A percentile compares a stretch with the other conserved stretches of the same genome.
Conservation (phyloP, 1,140 invertebrate species). For the Pteromalus puparum region DNA sequence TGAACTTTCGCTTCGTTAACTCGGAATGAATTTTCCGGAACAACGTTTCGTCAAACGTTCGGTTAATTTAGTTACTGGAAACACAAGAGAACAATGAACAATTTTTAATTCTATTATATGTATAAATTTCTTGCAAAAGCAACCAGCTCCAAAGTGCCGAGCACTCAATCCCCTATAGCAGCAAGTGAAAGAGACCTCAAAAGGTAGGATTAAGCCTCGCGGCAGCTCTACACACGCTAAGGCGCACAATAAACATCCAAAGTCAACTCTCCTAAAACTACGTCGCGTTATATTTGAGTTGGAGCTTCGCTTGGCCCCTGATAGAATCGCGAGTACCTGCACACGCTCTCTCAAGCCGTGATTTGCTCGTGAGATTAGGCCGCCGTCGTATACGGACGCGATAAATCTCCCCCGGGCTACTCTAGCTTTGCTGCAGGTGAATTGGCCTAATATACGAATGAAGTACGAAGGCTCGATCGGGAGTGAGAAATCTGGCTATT, state of each 20-base stretch:
- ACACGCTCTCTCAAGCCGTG: background rate
- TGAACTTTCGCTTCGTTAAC: too few species aligned
- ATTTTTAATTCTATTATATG: too few species aligned
- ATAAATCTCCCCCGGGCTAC: background rate
- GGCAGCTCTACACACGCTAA: background rate
- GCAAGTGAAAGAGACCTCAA: background rate
- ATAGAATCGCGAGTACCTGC: slow-evolving; percentile 24
- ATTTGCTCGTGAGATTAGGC: slow-evolving; percentile 45
- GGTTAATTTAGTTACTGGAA: too few species aligned
- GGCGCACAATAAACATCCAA: background rate
- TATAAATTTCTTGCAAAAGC: background rate
- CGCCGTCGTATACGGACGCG: background rate
- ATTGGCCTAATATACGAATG: slow-evolving; percentile 8
- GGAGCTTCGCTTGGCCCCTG: background rate
- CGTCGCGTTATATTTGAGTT: slow-evolving; percentile 27
- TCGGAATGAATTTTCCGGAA: too few species aligned
- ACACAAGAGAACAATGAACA: too few species aligned
- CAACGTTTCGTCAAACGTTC: too few species aligned
- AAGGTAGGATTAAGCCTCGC: background rate
- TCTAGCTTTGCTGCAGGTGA: too few species aligned
- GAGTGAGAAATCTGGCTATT: slow-evolving; percentile 27
- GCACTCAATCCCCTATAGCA: too few species aligned
- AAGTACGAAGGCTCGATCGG: background rate
- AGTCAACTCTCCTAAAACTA: background rate
- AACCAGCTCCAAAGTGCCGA: background rate